Evolutionary conservation across 2,888 invertebrate species (phyloP).

Genomic region (Lasioglossum zephyrum): DNA sequence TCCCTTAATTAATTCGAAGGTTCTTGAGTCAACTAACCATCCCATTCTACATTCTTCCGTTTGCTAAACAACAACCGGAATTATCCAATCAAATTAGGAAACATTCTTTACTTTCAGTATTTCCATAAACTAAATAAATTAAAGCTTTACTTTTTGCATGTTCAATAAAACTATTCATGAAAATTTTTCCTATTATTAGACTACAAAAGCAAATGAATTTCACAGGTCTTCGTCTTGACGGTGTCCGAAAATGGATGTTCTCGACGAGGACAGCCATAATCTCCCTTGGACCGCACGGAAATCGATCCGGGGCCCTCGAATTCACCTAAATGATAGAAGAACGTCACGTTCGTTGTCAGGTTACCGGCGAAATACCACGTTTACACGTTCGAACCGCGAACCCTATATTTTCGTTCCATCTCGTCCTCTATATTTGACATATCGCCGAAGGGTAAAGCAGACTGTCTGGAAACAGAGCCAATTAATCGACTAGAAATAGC

Average conservation of each 20-base stretch:
- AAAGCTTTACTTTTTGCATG: background rate
- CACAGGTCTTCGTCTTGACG: conserved; percentile 50
- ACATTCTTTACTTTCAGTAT: background rate
- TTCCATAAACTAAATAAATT: background rate
- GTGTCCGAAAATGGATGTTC: conserved; percentile 43
- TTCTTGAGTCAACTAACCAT: conserved; percentile 37
- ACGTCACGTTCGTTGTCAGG: conserved; percentile 78
- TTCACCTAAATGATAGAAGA: conserved; percentile 73
- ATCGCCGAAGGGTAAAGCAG: conserved; percentile 34
- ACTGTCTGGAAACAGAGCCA: conserved; percentile 65
- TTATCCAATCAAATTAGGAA: conserved; percentile 15
- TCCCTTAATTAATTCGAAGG: conserved; percentile 41
- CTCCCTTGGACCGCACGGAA: conserved; percentile 30
- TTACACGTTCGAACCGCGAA: conserved; percentile 64
- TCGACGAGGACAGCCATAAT: conserved; percentile 20
- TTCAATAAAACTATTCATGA: background rate
- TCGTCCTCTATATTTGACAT: conserved; percentile 29
- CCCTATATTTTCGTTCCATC: background rate
- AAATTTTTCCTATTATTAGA: background rate
- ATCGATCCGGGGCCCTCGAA: conserved; percentile 27
- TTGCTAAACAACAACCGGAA: conserved; percentile 24
- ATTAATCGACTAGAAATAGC: conserved; percentile 71
- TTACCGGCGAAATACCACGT: conserved; percentile 65
- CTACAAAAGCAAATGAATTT: background rate
- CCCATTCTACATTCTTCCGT: conserved; percentile 35